Percentiles rank a stretch among this genome's conserved stretches.
Evolutionary conservation across 2,113 vertebrate genomes (phyloP).

Genomic region (Mobula birostris): DNA sequence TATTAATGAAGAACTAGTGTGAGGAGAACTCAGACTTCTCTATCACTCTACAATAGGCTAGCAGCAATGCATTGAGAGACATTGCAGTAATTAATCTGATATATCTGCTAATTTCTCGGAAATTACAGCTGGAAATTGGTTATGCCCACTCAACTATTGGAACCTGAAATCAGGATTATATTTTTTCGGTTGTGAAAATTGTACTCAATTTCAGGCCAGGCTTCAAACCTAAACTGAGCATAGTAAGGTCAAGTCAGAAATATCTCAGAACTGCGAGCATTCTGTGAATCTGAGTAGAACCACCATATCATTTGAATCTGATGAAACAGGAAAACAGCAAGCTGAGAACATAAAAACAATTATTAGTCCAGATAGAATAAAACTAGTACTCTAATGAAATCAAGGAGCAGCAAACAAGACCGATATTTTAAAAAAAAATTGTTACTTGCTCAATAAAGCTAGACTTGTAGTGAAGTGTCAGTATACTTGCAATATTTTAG

Average conservation of each 20-base stretch:
- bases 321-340: not conserved
- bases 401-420: not conserved
- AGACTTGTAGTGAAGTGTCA: not conserved
- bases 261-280: not conserved
- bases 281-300: not conserved
- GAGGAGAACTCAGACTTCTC: not conserved
- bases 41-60: not conserved
- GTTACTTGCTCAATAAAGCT: constrained; percentile 1
- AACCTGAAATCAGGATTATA: not conserved
- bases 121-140: not conserved
- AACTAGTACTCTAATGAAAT: not conserved
- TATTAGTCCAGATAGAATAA: not conserved
- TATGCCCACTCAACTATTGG: not conserved
- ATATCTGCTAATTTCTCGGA: not conserved
- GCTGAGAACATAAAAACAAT: not conserved
- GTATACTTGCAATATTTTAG: not conserved
- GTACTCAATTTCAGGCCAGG: not conserved
- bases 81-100: not conserved
- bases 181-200: not conserved
- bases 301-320: not conserved
- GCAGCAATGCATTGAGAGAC: too few relatives aligned
- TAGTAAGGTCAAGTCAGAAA: not conserved
- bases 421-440: not conserved
- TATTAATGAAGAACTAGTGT: not conserved
- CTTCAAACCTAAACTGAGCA: not conserved